Evolutionary conservation across 2,113 vertebrate genomes (phyloP).

Genomic region (Mellivora capensis): DNA sequence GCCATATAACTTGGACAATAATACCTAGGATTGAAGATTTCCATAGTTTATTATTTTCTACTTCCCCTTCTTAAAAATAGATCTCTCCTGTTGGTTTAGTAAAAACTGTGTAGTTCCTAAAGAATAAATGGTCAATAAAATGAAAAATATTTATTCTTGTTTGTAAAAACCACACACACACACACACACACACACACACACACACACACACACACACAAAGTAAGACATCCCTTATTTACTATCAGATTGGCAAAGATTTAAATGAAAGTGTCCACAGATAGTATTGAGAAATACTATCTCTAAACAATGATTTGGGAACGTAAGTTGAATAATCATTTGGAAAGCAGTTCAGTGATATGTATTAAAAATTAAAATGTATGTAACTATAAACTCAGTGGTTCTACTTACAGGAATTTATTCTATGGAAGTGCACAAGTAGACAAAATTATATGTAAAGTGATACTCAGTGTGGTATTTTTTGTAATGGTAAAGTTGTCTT

Average conservation of each 20-base stretch:
- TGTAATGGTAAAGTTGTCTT: not conserved
- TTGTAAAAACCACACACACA: not conserved
- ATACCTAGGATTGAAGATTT: slow-evolving; percentile 78
- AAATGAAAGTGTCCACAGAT: not conserved
- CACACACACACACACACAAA: not conserved
- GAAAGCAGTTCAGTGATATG: not conserved
- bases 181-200: not conserved
- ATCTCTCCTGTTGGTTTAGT: not conserved
- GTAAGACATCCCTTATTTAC: not conserved
- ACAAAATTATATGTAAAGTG: not conserved
- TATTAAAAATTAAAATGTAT: not conserved
- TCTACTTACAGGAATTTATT: not conserved
- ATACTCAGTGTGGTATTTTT: not conserved
- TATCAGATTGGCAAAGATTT: not conserved
- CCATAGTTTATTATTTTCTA: not conserved
- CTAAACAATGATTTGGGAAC: not conserved
- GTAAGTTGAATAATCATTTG: not conserved
- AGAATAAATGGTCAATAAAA: not conserved
- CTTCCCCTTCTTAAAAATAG: not conserved
- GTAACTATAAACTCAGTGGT: not conserved
- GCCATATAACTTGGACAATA: slow-evolving; percentile 88
- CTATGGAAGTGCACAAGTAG: not conserved
- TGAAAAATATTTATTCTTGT: not conserved
- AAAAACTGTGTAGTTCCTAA: not conserved
- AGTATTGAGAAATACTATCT: not conserved